These are phyloP conservation scores for Siniperca scherzeri DNA, from an alignment of 2,797 vertebrate genomes.

Conservation along the genomic window DNA sequence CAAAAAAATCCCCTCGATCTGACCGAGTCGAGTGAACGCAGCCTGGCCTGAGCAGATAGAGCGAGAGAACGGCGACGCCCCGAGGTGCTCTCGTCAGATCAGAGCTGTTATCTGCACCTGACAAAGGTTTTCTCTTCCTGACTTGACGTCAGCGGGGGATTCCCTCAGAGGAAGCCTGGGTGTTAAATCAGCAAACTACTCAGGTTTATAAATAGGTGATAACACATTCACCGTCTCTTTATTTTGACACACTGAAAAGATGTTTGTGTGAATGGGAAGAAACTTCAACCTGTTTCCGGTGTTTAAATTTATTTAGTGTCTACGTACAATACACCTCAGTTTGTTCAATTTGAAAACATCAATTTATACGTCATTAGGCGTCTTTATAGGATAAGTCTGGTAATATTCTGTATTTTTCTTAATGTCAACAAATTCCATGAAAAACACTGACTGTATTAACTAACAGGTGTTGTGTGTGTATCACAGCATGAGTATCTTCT, in stretches of 20 bases:
- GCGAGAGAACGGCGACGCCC: conserved; percentile 23
- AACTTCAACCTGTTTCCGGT: neutral
- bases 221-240: neutral
- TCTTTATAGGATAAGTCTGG: neutral
- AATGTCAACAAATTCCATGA: neutral
- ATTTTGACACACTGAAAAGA: neutral
- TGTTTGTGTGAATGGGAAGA: neutral
- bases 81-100: conserved; percentile 32
- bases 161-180: conserved; percentile 52
- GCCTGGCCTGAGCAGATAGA: conserved; percentile 70
- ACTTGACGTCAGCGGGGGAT: conserved; percentile 67
- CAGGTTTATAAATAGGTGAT: conserved; percentile 5
- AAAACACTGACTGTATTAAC: no score
- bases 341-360: neutral
- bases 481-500: no score
- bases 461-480: no score
- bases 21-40: neutral
- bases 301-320: no score
- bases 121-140: conserved; percentile 46
- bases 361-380: no score
- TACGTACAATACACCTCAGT: neutral
- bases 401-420: neutral
- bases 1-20: neutral
- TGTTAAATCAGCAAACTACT: neutral
- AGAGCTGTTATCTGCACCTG: conserved; percentile 63